Evolutionary conservation across 1,140 invertebrate genomes (phyloP).

Genomic region (Drepana arcuata): DNA sequence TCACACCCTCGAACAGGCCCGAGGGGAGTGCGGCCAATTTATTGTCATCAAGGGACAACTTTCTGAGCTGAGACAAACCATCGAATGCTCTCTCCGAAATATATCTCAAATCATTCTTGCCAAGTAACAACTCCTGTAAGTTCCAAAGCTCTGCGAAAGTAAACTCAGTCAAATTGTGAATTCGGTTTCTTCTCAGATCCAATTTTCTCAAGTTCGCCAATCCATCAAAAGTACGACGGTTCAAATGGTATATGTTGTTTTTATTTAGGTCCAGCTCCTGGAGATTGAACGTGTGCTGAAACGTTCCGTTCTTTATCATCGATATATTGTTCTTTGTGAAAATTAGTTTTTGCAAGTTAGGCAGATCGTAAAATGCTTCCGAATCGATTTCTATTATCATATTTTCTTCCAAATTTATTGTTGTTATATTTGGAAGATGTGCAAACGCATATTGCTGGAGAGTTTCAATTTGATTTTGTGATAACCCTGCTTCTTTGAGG

Average conservation of each 20-base stretch:
- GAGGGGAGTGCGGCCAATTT: conserved; percentile 76
- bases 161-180: conserved; percentile 80
- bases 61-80: conserved; percentile 77
- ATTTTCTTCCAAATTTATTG: conserved; percentile 81
- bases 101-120: conserved; percentile 77
- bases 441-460: conserved; percentile 79
- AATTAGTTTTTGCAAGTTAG: conserved; percentile 76
- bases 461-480: conserved; percentile 77
- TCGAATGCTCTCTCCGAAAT: conserved; percentile 81
- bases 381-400: conserved; percentile 79
- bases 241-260: conserved; percentile 80
- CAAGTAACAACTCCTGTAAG: conserved; percentile 80
- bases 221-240: conserved; percentile 79
- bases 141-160: conserved; percentile 82
- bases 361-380: conserved; percentile 79
- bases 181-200: conserved; percentile 78
- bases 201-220: conserved; percentile 77
- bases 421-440: conserved; percentile 76
- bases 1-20: conserved; percentile 77
- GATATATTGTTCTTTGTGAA: conserved; percentile 82
- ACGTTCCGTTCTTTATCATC: conserved; percentile 80
- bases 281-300: conserved; percentile 76
- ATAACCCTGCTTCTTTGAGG: conserved; percentile 77
- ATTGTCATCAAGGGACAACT: conserved; percentile 81
- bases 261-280: conserved; percentile 79